Base-by-base conservation (phyloP, 2,888 invertebrate species). In the Neoaliturus tenellus region DNA sequence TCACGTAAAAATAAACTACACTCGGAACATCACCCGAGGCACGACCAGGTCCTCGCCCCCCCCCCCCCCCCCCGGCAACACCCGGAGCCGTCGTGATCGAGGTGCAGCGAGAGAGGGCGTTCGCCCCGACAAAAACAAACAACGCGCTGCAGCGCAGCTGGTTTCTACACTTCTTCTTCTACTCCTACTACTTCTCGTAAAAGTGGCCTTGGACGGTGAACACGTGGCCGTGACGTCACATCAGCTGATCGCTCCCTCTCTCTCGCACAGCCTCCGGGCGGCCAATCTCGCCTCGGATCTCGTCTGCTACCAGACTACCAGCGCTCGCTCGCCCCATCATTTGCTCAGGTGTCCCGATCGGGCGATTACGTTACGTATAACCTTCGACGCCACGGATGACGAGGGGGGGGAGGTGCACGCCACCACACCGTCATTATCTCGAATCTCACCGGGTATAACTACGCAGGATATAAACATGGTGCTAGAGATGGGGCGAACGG, bases 131-230 rank as follows among this genome's bases (percentile, higher is more conserved):
- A 75, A 75, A 75, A 75, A 75, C 75, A 75, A 75, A 75, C 75
- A 75, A 75, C 39, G 48, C 75, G 48, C 75, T 75, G 75, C 75
- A 75, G 48, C 75, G 41, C 75, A 75, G 75, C 75, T 75, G 75
- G 75, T 75, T 44, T 44, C 44, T 44, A 75, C n/a, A 35, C 39
- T 39, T 71, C 39, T 39, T 75, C 28, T 12, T n/a, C n/a, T 75
- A 75, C 75, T 75, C 75, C 75, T 75, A 75, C 75, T 75, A 75
- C 62, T 48, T 44, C 75, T 75, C 75, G 75, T 75, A 75, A 75
- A 75, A 75, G 75, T 75, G 75, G 75, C 75, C 75, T 75, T 75
- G 75, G 75, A 75, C 71, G n/a, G 75, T 41, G 75, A 75, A 41
- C 41, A 41, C 44, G 41, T 41, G 75, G 41, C 48, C 75, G 75